Base-by-base conservation (phyloP, 2,797 vertebrate species). In the Gadopsis marmoratus region DNA sequence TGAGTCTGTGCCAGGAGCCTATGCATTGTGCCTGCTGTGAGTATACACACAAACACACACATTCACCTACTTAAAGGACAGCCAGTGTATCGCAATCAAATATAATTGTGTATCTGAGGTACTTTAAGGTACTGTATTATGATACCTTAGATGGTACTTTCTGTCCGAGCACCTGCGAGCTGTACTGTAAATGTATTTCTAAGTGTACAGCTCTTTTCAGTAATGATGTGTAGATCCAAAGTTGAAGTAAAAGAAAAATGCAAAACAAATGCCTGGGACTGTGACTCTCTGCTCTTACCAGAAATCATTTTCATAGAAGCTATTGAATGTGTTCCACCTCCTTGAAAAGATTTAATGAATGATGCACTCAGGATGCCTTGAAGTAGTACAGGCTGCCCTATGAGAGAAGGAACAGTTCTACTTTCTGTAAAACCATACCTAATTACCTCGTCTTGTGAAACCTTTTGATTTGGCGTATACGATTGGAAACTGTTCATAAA, bases 11-110 rank as follows among this genome's bases (percentile, higher is more conserved):
- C 93, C 94, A 0, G 96, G 96, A 82, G 97, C 97, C 0, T 97
- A 96, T 31, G 97, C 97, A 70, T 91, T 98, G 79, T 97, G 97
- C 85, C 94, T 98, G 23, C 92, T 98, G 97, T 97, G 88, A 98
- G 97, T 97, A 91, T 3, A 74, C 43, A 78, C 72, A 88, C 59
- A 62, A 33, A 70, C 63, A 76, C 53, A 65, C 10, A 47, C 10
- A 6, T 7, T 39, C 43, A 65, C 45, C 31, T 45, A 45, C 41
- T 56, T n/a, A 69, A 7, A 64, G 19, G 3, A 54, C 29, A 37
- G n/a, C 3, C 41, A 31, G 3, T 47, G 65, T 54, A n/a, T 48
- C 29, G 69, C 41, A 23, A 35, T 71, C 26, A 54, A 41, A 39
- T 33, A 31, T 48, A 29, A 54, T 41, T 61, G 4, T 13, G 21